A percentile compares a stretch with the other conserved stretches of the same genome.
Conservation (phyloP, 1,140 invertebrate genomes). For the Drosophila bocki region DNA sequence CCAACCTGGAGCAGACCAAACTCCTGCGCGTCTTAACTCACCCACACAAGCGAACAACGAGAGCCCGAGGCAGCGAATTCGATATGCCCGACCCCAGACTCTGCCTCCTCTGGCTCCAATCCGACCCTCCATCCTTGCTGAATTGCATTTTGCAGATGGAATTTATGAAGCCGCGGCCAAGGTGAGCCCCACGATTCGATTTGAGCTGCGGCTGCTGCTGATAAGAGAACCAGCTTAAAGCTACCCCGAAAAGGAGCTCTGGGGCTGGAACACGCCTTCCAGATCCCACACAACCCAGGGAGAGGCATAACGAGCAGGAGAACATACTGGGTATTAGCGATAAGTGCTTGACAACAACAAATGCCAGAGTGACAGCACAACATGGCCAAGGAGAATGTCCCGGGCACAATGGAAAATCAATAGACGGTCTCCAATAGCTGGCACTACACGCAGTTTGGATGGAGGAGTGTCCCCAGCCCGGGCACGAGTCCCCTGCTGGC, state of each 20-base stretch:
- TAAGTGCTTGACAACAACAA: slow-evolving; percentile 44
- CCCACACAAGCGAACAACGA: slow-evolving; percentile 40
- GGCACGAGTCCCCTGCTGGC: slow-evolving; percentile 1
- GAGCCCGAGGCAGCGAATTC: slow-evolving; percentile 51
- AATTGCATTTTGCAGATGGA: slow-evolving; percentile 75
- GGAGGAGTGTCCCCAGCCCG: slow-evolving; percentile 3
- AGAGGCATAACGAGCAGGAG: slow-evolving; percentile 4
- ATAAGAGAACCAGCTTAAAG: slow-evolving; percentile 31
- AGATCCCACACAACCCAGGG: slow-evolving; percentile 10
- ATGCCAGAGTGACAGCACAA: slow-evolving; percentile 36
- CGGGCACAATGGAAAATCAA: slow-evolving; percentile 50
- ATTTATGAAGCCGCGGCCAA: slow-evolving; percentile 58
- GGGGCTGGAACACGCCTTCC: neutral
- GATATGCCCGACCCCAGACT: slow-evolving; percentile 40
- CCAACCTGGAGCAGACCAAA: slow-evolving; percentile 5
- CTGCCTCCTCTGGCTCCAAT: neutral
- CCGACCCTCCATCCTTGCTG: slow-evolving; percentile 38
- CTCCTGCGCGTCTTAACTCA: slow-evolving; percentile 24
- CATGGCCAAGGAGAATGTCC: slow-evolving; percentile 29
- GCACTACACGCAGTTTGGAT: slow-evolving; percentile 52
- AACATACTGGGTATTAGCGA: slow-evolving; percentile 19
- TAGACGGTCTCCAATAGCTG: slow-evolving; percentile 21
- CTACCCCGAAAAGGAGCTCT: slow-evolving; percentile 1
- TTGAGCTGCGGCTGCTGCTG: slow-evolving; percentile 39
- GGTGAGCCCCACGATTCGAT: slow-evolving; percentile 37